Base-by-base conservation (phyloP, 2,797 vertebrate species). In the Cynopterus sphinx region DNA sequence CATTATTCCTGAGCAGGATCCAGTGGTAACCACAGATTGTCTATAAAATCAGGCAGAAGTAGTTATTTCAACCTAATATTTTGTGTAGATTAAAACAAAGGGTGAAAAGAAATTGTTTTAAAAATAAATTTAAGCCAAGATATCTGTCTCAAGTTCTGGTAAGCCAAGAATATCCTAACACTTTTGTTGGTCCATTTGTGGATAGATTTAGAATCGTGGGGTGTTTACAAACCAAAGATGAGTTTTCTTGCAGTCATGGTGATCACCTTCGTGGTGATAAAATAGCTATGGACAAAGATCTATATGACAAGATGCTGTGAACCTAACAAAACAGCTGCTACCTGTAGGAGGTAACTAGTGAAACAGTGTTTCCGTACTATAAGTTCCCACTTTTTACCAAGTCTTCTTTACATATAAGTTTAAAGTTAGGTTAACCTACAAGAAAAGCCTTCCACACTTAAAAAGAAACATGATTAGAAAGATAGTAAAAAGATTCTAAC, bases 381-480 rank as follows among this genome's bases (percentile, higher is more conserved):
- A 43, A 57, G 21, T 83, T 78, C 78, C 91, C 13, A 9, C 82
- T 88, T 33, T 70, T 87, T 87, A 33, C 26, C 33, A 39, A 55
- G 22, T 24, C 10, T 24, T 57, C n/a, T 61, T 63, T 43, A 65
- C 46, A 95, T 9, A 19, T 78, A 87, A 73, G 3, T 82, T 55
- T 82, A 86, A 85, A 96, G 65, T 86, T 63, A 87, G 41, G 46
- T 86, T 95, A 93, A 91, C 26, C 43, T 89, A 78, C 22, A 31
- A 78, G 46, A 90, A 43, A 88, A 70, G 11, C 12, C 67, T 95
- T 96, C 70, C 49, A 53, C 24, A 26, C 43, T 88, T 93, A 82
- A 79, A 87, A 90, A 90, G 92, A 95, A 83, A 68, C 61, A 36
- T 26, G 93, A 86, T 9, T 92, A 36, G 84, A 81, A 94, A 91